These are phyloP conservation scores for Nannoperca obscura DNA, from an alignment of 2,797 vertebrate species.

Conservation along the genomic window DNA sequence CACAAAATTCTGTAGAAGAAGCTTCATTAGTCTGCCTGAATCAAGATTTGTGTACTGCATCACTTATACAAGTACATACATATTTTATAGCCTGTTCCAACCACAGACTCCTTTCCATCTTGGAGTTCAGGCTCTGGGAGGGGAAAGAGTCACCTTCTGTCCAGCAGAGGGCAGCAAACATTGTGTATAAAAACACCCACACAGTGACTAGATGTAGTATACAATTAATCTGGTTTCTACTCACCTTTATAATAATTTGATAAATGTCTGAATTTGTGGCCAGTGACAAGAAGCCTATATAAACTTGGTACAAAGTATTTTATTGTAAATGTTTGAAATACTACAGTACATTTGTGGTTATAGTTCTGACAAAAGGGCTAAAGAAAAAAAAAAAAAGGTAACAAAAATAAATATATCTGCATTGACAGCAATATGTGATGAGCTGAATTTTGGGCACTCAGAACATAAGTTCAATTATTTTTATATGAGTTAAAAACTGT, in stretches of 20 bases:
- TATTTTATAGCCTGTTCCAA: background rate
- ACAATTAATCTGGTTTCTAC: background rate
- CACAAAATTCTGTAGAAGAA: too few species aligned
- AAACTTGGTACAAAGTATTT: slow-evolving; percentile 79
- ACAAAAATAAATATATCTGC: slow-evolving; percentile 85
- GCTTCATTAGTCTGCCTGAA: background rate
- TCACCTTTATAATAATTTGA: background rate
- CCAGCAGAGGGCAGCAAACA: slow-evolving; percentile 60
- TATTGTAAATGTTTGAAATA: slow-evolving; percentile 83
- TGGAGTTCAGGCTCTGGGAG: background rate
- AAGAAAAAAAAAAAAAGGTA: slow-evolving; percentile 60
- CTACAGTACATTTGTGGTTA: slow-evolving; percentile 79
- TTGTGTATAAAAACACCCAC: background rate
- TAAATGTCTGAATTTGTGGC: background rate
- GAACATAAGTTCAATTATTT: slow-evolving; percentile 7
- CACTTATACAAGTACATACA: background rate
- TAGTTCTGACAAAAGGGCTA: slow-evolving; percentile 63
- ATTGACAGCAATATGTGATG: slow-evolving; percentile 54
- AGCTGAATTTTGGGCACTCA: slow-evolving; percentile 33
- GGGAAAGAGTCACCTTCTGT: background rate
- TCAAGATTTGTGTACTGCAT: background rate
- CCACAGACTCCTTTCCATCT: background rate
- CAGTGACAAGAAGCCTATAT: background rate
- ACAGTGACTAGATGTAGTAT: background rate
- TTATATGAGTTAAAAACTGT: slow-evolving; percentile 27